Base-by-base conservation (phyloP, 2,888 invertebrate genomes). In the Pandemis corylana region DNA sequence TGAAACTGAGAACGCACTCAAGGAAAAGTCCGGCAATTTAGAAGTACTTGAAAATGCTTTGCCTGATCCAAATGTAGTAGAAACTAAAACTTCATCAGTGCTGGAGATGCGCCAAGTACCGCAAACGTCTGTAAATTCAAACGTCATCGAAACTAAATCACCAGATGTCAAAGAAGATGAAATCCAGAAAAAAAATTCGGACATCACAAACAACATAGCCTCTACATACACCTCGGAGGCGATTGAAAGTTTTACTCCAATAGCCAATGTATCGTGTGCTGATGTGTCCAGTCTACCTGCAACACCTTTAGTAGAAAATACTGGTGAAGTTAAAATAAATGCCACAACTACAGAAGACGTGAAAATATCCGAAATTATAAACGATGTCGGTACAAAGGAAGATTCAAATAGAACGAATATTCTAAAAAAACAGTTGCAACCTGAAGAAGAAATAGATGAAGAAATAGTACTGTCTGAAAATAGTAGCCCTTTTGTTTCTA, bases 401-500 rank as follows among this genome's bases (percentile, higher is more conserved):
- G 56, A 4, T 28, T n/a, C 41, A 28, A 59, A 64, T 64, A 49
- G 49, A 9, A 28, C 46, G 20, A 9, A 51, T 20, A 42, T 36
- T 28, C 44, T 15, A 42, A 28, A 74, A 66, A 70, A 15, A 7
- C 12, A n/a, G 7, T 51, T 13, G 15, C 36, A 20, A 63, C n/a
- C 28, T 56, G 68, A 62, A 56, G 36, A 20, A 5, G 68, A 64
- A 63, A 42, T 68, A 51, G 85, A 85, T 72, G 88, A 88, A 76
- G 89, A 90, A 83, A 78, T 89, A 5, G 72, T 86, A 59, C 68
- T 84, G 42, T 90, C 90, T 56, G 87, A 84, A 82, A 87, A 84
- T 76, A 88, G 87, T 70, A 90, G 90, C 68, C 89, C 90, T 10
- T 90, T 85, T 82, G 85, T 90, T 53, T 88, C 85, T 41, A 82